Evolutionary conservation across 1,140 invertebrate species (phyloP), one percentile per base, ranked within the genome.

Genomic region (Neuroterus valhalla): DNA sequence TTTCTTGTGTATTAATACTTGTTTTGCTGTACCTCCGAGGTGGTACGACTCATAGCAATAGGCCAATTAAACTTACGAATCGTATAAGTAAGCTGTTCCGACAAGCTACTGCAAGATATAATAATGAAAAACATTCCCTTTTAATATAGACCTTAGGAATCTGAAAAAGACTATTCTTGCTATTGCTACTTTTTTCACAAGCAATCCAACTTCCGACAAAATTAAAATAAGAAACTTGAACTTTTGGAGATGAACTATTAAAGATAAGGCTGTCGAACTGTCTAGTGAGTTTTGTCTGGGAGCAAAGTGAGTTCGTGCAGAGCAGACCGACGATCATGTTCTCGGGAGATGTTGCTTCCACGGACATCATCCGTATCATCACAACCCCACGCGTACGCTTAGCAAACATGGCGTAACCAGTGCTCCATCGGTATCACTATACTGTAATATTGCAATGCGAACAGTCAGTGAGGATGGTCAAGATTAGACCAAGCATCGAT

Each of bases 401-500:
- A 42, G 50, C 43, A 52, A 71, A 71, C 70, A 45, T 55, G 31
- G 26, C 17, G n/a, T 17, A 62, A 66, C 46, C 26, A 17, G 67
- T 68, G 52, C 21, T 52, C 23, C 50, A 52, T 52, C 5, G 23
- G 48, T 21, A 21, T 48, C 46, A n/a, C 2, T 48, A 48, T 48
- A 48, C 17, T 44, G 78, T 81, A 82, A 82, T 83, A 83, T 83
- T 50, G 77, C 71, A 76, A 77, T 52, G 78, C 80, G 76, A 73
- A 76, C 78, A 74, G 73, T 71, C 78, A 52, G 48, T 66, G 68
- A 77, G 81, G 86, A 86, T 83, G 81, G 79, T 78, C 78, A 81
- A 85, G 84, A 86, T 89, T 89, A 42, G 72, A 70, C 81, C 79
- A 84, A 81, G 79, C 85, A 87, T 87, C 86, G 86, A 87, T 88